These are phyloP conservation scores for Podocnemis expansa DNA, from an alignment of 2,113 vertebrate species.

Conservation along the genomic window DNA sequence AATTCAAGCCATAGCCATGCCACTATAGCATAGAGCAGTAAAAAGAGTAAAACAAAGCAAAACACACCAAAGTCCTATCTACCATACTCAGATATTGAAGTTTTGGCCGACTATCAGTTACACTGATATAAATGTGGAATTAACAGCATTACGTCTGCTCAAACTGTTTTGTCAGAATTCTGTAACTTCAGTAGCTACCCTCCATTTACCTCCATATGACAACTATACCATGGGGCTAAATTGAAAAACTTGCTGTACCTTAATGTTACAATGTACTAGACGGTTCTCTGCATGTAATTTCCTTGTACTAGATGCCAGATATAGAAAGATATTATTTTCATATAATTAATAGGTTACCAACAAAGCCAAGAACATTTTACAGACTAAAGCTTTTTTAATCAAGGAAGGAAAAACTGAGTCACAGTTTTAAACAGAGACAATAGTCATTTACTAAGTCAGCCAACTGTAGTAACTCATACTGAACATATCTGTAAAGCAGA, in stretches of 20 bases:
- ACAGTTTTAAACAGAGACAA: neutral
- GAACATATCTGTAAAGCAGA: neutral
- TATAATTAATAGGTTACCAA: neutral
- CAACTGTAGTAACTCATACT: neutral
- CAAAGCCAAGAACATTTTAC: neutral
- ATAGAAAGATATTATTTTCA: neutral
- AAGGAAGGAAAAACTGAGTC: neutral
- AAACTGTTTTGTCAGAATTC: neutral
- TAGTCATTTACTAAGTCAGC: neutral
- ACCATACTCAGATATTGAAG: neutral
- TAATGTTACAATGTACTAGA: neutral
- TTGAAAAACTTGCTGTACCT: neutral
- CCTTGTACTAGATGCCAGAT: neutral
- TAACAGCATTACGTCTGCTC: neutral
- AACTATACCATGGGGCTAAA: neutral
- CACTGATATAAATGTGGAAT: neutral
- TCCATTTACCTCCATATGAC: neutral
- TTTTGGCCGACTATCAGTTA: neutral
- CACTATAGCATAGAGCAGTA: neutral
- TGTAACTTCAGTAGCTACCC: neutral
- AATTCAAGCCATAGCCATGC: constrained; percentile 2
- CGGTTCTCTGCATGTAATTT: neutral
- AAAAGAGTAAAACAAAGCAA: neutral
- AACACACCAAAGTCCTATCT: fast-evolving
- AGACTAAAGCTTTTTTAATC: neutral